phyloP scores from a whole-genome alignment of 2,797 vertebrate species.

The Acridotheres tristis region DNA sequence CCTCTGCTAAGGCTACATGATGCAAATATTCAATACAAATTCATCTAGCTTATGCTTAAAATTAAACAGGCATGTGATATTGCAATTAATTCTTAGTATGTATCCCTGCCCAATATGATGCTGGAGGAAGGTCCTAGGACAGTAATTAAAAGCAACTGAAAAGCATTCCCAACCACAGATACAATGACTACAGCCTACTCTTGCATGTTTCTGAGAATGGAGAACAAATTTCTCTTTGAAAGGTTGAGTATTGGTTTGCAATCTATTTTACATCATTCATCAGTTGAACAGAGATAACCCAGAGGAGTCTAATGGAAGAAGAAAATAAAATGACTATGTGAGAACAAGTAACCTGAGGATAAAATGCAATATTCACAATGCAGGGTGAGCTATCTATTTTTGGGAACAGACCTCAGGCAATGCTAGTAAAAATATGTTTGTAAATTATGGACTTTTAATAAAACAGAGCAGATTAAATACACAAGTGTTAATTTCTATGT shows the following conservation, averaged over 20 bases:
- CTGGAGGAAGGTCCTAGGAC: not conserved
- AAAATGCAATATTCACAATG: not conserved
- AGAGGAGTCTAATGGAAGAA: not conserved
- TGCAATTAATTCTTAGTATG: not conserved
- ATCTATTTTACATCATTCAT: not conserved
- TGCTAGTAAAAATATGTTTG: slow-evolving; percentile 39
- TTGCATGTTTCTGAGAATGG: not conserved
- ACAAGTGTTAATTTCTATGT: slow-evolving; percentile 5
- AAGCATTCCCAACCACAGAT: not conserved
- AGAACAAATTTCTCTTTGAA: not conserved
- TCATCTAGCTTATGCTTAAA: not conserved
- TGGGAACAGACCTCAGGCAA: not conserved
- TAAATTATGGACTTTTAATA: slow-evolving; percentile 48
- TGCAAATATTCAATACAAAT: not conserved
- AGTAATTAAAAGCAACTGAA: not conserved
- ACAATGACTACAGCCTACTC: not conserved
- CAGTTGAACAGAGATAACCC: not conserved
- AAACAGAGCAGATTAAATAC: slow-evolving; percentile 6
- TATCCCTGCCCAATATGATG: not conserved
- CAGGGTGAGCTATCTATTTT: not conserved
- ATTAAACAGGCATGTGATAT: not conserved
- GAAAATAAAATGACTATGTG: not conserved
- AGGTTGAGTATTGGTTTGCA: not conserved
- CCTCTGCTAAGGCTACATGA: not conserved
- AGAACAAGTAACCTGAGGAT: slow-evolving; percentile 4